Evolutionary conservation across 1,140 invertebrate species (phyloP), one percentile per base, ranked within the genome.

Genomic region (Drosophila lini): DNA sequence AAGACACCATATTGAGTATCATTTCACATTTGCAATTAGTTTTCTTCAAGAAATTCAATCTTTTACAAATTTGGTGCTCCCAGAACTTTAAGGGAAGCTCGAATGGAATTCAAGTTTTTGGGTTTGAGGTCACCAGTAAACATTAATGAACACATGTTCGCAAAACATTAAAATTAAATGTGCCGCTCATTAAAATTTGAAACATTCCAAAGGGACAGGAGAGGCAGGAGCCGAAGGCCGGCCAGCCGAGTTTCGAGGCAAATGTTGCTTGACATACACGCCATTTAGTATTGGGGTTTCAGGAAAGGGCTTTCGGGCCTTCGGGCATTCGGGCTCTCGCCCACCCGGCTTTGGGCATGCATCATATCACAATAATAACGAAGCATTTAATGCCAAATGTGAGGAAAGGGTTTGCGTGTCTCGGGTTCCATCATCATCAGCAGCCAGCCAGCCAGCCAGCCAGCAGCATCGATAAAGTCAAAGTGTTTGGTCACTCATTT

Each of bases 81-180:
- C 15, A n/a, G 22, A 70, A 63, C 41, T 74, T 63, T 38, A 73
- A 56, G 41, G 10, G 15, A 52, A 50, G 3, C 38, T 38, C 5
- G 13, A 53, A 59, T 34, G 15, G 40, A 25, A 64, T 41, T 38
- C 28, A 57, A 57, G 60, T 48, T 52, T 47, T 40, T 22, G 19
- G 34, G 48, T 44, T 47, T 48, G 56, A 69, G 62, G 59, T 69
- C 65, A 69, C 38, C 62, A 57, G 61, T 61, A 60, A 44, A 64
- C 82, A 81, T 88, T 83, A 88, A 88, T 90, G 84, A 88, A 81
- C 85, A 88, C 67, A 84, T 88, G 84, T 89, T 88, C 55, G 45
- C 85, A 78, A 75, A 64, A 69, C 85, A 89, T 89, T 89, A 90
- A 84, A 90, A 89, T 84, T 89, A 81, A 90, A 89, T 89, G 78